Base-by-base conservation (phyloP, 2,113 vertebrate species). In the Mugil cephalus region DNA sequence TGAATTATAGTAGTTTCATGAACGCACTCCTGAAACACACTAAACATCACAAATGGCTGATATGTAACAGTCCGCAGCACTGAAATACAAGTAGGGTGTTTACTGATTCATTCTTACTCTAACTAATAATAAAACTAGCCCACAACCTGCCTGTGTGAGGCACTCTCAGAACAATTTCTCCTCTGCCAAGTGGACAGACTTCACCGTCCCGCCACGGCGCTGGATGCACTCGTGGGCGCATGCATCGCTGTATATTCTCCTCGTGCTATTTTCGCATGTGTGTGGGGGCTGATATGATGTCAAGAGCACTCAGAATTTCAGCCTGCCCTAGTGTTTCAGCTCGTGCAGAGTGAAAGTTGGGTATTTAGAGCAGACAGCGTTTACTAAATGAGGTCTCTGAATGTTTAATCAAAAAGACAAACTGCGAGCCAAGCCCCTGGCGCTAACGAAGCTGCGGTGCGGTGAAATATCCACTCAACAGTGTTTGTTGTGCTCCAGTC, bases 391-490 rank as follows among this genome's bases (percentile, higher is more conserved):
- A 61, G 78, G 80, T 53, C 65, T 51, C 8, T 80, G 72, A 86
- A 83, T 69, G 66, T 83, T 90, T 90, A 39, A 82, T 90, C 64
- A 81, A 72, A 18, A 73, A 82, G 64, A 69, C 39, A 72, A 80
- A 71, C n/a, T 46, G 40, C 42, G 42, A 73, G 30, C n/a, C 47
- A 47, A 9, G n/a, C 5, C 4, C 4, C 52, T 72, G 55, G 62
- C 77, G 70, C 73, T 66, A 79, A 74, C 64, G 36, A 18, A 79
- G 58, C 51, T 56, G 45, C 77, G 7, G 52, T 64, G 48, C 30
- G 2, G 10, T 18, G 14, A 14, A 5, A 64, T 42, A 54, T 62
- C 35, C 21, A 48, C 13, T 9, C 12, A 56, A 61, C 51, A 46
- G 15, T 46, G 24, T 18, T 66, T 46, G 24, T 18, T 66, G 50